Percentiles rank a stretch among this genome's conserved stretches.
These are phyloP conservation scores for Ellobius talpinus DNA, from an alignment of 2,113 vertebrate species.

Conservation along the genomic window DNA sequence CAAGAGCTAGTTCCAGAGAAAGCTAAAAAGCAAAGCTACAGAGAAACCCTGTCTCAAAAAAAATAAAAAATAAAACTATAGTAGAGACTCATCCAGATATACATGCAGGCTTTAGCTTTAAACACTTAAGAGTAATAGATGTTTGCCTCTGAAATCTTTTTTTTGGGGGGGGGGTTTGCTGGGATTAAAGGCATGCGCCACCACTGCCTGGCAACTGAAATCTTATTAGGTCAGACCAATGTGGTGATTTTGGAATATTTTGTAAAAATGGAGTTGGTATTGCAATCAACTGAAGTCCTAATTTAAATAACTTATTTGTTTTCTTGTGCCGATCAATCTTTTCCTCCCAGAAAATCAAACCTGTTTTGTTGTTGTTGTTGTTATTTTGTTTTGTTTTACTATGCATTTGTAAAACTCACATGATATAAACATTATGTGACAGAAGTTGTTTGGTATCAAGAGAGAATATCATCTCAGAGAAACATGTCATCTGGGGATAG, in stretches of 20 bases:
- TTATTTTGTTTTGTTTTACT: conserved; percentile 56
- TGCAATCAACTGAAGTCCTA: conserved; percentile 84
- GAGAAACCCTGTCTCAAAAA: too few relatives aligned
- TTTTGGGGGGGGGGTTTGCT: too few relatives aligned
- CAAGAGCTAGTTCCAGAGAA: too few relatives aligned
- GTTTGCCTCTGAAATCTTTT: conserved; percentile 32
- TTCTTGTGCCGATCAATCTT: conserved; percentile 87
- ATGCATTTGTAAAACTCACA: conserved; percentile 88
- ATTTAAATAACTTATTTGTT: conserved; percentile 82
- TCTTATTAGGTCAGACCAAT: conserved; percentile 51
- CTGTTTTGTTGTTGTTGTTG: not conserved
- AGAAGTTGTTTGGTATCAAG: conserved; percentile 89
- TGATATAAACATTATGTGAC: conserved; percentile 88
- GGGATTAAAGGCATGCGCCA: too few relatives aligned
- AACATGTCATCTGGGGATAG: conserved; percentile 87
- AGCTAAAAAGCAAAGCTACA: too few relatives aligned
- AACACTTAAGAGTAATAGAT: conserved; percentile 1
- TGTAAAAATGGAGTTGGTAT: conserved; percentile 79
- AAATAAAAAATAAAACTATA: too few relatives aligned
- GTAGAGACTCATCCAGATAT: not conserved
- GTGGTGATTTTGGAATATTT: conserved; percentile 53
- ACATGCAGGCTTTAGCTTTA: conserved; percentile 28
- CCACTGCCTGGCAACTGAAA: not conserved
- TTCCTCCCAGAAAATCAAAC: conserved; percentile 81
- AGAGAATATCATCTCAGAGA: conserved; percentile 90